These are phyloP conservation scores for Salvelinus alpinus DNA, from an alignment of 2,113 vertebrate species.

Conservation along the genomic window DNA sequence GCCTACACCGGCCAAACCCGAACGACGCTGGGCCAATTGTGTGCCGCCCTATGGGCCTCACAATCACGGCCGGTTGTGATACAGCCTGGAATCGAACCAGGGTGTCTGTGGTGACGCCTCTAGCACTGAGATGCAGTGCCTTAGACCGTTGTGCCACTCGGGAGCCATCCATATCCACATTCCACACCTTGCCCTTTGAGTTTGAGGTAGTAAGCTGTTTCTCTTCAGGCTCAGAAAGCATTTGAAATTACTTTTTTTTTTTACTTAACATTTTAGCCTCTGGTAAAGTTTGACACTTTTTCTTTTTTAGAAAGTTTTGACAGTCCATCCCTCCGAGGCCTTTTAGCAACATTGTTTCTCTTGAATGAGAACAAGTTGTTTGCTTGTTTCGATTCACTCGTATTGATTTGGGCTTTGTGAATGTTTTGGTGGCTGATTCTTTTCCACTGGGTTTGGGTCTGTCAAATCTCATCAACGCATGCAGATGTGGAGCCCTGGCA, in stretches of 20 bases:
- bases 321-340: neutral
- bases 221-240: neutral
- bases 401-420: neutral
- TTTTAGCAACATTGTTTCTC: neutral
- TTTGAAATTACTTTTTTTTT: neutral
- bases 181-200: too few relatives aligned
- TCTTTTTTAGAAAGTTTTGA: neutral
- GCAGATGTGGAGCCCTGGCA: neutral
- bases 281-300: neutral
- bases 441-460: neutral
- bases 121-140: too few relatives aligned
- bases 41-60: too few relatives aligned
- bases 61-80: too few relatives aligned
- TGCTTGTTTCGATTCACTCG: neutral
- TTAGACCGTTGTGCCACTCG: too few relatives aligned
- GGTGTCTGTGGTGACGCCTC: too few relatives aligned
- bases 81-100: too few relatives aligned
- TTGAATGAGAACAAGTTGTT: slow-evolving; percentile 3
- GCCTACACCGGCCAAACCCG: too few relatives aligned
- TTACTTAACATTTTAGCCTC: neutral
- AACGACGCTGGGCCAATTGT: too few relatives aligned
- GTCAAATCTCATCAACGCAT: neutral
- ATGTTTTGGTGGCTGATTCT: neutral
- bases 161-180: too few relatives aligned
- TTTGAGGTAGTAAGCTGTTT: neutral